These are phyloP conservation scores for Artibeus jamaicensis DNA, from an alignment of 2,797 vertebrate genomes.

Conservation along the genomic window DNA sequence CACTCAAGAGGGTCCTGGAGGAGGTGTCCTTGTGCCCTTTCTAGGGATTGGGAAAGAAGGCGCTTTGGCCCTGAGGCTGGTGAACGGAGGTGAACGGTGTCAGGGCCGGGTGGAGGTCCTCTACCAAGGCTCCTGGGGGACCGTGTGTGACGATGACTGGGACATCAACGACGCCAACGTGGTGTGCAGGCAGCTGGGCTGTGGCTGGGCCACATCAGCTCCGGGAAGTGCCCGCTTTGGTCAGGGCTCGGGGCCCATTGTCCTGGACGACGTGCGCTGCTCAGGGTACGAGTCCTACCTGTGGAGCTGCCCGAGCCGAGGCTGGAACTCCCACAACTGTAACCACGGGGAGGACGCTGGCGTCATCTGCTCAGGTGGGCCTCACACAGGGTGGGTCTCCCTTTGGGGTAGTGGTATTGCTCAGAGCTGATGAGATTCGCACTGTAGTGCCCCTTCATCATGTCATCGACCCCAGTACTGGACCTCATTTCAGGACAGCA, in stretches of 20 bases:
- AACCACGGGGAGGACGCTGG: neutral
- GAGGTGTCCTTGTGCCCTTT: too few relatives aligned
- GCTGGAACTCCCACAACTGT: neutral
- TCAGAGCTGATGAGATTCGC: too few relatives aligned
- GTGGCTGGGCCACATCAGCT: neutral
- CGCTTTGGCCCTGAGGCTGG: conserved; percentile 24
- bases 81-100: conserved; percentile 14
- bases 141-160: conserved; percentile 68
- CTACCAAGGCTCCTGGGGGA: conserved; percentile 46
- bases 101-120: conserved; percentile 57
- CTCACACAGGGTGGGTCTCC: too few relatives aligned
- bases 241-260: rapidly evolving
- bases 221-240: rapidly evolving
- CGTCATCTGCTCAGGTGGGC: neutral
- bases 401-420: too few relatives aligned
- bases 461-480: too few relatives aligned
- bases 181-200: conserved; percentile 77
- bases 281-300: conserved; percentile 48
- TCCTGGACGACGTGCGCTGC: conserved; percentile 9
- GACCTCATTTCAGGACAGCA: too few relatives aligned
- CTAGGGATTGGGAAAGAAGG: too few relatives aligned
- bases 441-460: too few relatives aligned
- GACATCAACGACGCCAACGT: conserved; percentile 54
- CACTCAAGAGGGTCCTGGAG: too few relatives aligned
- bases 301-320: conserved; percentile 47